These are phyloP conservation scores for Catamblyrhynchus diadema DNA, from an alignment of 2,797 vertebrate genomes.

Conservation along the genomic window DNA sequence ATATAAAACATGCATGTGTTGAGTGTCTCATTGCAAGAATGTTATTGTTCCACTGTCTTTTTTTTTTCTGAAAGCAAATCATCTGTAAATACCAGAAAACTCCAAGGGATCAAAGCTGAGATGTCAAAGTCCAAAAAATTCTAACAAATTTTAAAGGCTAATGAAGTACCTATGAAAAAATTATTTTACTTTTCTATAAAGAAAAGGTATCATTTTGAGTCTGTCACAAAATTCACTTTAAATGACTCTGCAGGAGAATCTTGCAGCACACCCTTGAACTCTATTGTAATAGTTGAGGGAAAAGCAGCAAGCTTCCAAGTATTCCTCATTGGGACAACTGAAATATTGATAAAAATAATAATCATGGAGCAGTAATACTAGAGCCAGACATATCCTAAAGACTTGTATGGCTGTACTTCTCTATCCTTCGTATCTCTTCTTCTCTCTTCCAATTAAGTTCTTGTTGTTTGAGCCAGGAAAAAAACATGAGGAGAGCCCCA, in stretches of 20 bases:
- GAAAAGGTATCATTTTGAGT: not conserved
- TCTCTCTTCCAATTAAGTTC: not conserved
- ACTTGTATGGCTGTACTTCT: rapidly evolving
- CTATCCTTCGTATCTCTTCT: not conserved
- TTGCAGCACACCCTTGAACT: not conserved
- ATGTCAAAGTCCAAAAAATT: not conserved
- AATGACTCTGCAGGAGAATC: not conserved
- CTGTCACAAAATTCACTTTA: not conserved
- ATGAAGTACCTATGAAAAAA: not conserved
- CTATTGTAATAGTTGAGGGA: rapidly evolving
- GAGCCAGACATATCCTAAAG: not conserved
- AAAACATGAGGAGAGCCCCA: not conserved
- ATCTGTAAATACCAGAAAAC: not conserved
- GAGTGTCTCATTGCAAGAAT: not conserved
- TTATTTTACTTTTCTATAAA: not conserved
- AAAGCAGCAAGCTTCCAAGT: not conserved
- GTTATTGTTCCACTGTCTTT: not conserved
- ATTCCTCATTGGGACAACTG: not conserved
- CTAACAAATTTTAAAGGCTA: not conserved
- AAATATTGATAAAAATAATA: not conserved
- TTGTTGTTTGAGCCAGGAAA: not conserved
- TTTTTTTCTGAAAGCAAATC: not conserved
- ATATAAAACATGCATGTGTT: not conserved
- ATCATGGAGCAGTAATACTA: not conserved
- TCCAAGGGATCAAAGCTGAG: not conserved